A percentile compares a stretch with the other conserved stretches of the same genome.
Evolutionary conservation across 1,140 invertebrate genomes (phyloP).

Genomic region (Drosophila subobscura): DNA sequence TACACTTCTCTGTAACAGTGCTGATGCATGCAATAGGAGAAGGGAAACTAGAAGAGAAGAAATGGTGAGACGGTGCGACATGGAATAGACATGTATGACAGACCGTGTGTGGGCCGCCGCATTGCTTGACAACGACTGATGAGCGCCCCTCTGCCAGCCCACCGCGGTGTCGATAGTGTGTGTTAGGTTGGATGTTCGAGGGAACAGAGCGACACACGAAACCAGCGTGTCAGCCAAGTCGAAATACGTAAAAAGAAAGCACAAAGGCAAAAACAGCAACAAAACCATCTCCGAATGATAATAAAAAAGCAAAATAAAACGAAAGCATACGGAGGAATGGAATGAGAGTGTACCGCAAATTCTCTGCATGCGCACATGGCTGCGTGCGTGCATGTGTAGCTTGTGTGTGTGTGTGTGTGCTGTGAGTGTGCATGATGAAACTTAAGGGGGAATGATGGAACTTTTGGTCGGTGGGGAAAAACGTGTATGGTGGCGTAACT

Average conservation of each 20-base stretch:
- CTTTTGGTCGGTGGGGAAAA: not conserved
- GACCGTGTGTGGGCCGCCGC: slow-evolving; percentile 18
- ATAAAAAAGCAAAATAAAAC: slow-evolving; percentile 61
- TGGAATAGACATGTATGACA: not conserved
- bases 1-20: no score
- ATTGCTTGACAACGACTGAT: slow-evolving; percentile 34
- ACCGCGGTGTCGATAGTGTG: slow-evolving; percentile 5
- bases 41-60: slow-evolving; percentile 7
- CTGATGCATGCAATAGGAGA: slow-evolving; percentile 6
- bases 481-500: slow-evolving; percentile 29
- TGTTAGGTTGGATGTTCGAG: not conserved
- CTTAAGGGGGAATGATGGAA: not conserved
- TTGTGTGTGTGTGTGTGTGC: not conserved
- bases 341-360: slow-evolving; percentile 62
- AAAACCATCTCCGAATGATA: slow-evolving; percentile 52
- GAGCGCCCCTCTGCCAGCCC: slow-evolving; percentile 17
- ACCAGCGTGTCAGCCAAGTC: slow-evolving; percentile 60
- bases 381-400: no score
- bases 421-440: slow-evolving; percentile 1
- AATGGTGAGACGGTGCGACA: slow-evolving; percentile 14
- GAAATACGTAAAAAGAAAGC: slow-evolving; percentile 65
- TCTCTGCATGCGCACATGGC: slow-evolving; percentile 33
- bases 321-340: slow-evolving; percentile 52
- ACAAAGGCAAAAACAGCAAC: slow-evolving; percentile 43
- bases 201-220: slow-evolving; percentile 31